A percentile compares a stretch with the other conserved stretches of the same genome.
These are phyloP conservation scores for Teinopalpus imperialis DNA, from an alignment of 2,888 invertebrate species.

Conservation along the genomic window DNA sequence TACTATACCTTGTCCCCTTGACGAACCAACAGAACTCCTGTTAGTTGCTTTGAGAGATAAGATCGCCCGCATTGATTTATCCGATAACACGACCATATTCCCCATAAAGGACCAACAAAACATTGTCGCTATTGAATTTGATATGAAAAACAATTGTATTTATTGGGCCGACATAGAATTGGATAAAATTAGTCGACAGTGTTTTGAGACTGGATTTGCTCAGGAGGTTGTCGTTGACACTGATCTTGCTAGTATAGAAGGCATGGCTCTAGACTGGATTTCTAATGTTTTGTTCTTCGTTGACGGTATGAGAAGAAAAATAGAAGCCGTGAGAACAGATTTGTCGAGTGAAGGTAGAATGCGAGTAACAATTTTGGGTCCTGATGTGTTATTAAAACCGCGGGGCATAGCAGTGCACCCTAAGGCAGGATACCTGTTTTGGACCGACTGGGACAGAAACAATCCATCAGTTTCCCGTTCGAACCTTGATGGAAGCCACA, in stretches of 20 bases:
- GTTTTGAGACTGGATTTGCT: constrained; percentile 85
- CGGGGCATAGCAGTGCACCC: constrained; percentile 93
- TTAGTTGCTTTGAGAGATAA: constrained; percentile 89
- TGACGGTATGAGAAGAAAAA: constrained; percentile 89
- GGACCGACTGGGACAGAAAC: constrained; percentile 94
- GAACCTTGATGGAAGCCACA: constrained; percentile 88
- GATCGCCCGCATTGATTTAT: constrained; percentile 87
- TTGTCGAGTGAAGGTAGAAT: constrained; percentile 84
- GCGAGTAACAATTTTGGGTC: constrained; percentile 88
- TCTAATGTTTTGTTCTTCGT: constrained; percentile 93
- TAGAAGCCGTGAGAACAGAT: constrained; percentile 89
- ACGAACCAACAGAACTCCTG: constrained; percentile 88
- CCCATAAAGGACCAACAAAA: constrained; percentile 88
- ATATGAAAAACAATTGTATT: constrained; percentile 91
- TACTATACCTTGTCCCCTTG: constrained; percentile 85
- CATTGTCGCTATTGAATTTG: constrained; percentile 93
- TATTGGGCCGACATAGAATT: constrained; percentile 94
- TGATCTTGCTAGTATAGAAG: constrained; percentile 91
- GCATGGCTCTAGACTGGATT: constrained; percentile 95
- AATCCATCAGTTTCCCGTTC: constrained; percentile 90
- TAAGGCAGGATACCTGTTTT: constrained; percentile 88
- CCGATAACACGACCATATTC: constrained; percentile 82
- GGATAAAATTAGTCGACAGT: constrained; percentile 90
- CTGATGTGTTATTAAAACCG: constrained; percentile 85
- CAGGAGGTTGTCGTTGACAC: constrained; percentile 88